These are phyloP conservation scores for Scolopax rusticola DNA, from an alignment of 2,797 vertebrate species.

Conservation along the genomic window DNA sequence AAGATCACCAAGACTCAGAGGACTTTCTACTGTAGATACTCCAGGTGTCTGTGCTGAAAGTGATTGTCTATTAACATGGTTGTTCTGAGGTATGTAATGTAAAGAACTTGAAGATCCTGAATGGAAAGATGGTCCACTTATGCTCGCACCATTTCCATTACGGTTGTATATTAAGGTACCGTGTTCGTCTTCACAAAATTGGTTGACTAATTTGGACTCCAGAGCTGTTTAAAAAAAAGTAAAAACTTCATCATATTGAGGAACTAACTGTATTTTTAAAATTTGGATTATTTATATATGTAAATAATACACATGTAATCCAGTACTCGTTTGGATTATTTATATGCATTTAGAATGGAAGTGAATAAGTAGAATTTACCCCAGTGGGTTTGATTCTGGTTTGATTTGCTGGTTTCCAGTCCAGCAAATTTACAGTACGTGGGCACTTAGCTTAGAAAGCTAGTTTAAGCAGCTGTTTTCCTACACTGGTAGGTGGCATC, in stretches of 20 bases:
- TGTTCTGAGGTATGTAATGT: constrained; percentile 46
- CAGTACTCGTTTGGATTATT: not conserved
- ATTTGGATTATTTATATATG: not conserved
- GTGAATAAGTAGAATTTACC: not conserved
- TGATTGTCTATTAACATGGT: not conserved
- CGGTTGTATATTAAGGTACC: constrained; percentile 87
- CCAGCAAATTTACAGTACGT: not conserved
- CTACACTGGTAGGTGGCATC: not conserved
- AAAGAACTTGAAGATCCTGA: constrained; percentile 46
- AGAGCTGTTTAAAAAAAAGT: constrained; percentile 78
- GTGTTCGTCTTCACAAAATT: constrained; percentile 95
- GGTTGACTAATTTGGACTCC: constrained; percentile 90
- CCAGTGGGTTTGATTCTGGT: not conserved
- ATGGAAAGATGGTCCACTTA: constrained; percentile 59
- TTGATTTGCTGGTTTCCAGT: not conserved
- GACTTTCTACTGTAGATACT: constrained; percentile 17
- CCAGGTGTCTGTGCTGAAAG: constrained; percentile 19
- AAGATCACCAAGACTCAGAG: not conserved
- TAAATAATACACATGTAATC: not conserved
- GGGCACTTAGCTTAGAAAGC: not conserved
- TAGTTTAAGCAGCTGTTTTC: not conserved
- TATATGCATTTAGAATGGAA: not conserved
- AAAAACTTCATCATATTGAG: not conserved
- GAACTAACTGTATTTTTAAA: not conserved
- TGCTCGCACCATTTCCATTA: constrained; percentile 79